phyloP scores from a whole-genome alignment of 2,113 vertebrate species.

The Trichomycterus rosablanca region DNA sequence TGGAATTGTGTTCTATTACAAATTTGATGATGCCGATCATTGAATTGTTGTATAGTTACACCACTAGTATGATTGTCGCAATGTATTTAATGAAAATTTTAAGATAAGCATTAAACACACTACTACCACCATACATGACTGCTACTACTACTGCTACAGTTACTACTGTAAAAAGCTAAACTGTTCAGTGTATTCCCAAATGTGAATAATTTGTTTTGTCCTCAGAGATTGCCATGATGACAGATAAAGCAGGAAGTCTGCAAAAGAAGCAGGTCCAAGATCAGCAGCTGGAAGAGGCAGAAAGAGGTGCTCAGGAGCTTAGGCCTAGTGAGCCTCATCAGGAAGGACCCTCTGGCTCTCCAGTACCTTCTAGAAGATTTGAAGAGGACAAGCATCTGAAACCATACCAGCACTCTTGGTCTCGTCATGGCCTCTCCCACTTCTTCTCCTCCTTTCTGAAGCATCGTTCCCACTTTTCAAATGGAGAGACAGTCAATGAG shows the following conservation, averaged over 20 bases:
- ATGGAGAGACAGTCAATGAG: conserved; percentile 67
- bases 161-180: too few relatives aligned
- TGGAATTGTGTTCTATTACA: too few relatives aligned
- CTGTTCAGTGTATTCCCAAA: background rate
- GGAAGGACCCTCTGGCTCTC: background rate
- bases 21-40: too few relatives aligned
- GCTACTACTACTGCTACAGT: too few relatives aligned
- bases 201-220: conserved; percentile 10
- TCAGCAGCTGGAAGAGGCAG: conserved; percentile 63
- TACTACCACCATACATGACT: too few relatives aligned
- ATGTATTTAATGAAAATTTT: too few relatives aligned
- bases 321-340: conserved; percentile 36
- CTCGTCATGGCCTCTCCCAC: conserved; percentile 81
- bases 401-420: conserved; percentile 67
- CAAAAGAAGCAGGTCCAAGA: conserved; percentile 58
- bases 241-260: conserved; percentile 80
- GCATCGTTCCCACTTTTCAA: conserved; percentile 83
- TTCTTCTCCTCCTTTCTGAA: conserved; percentile 91
- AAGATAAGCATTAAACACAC: too few relatives aligned
- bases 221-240: conserved; percentile 86
- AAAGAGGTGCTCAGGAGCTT: conserved; percentile 43
- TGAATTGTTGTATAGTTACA: too few relatives aligned
- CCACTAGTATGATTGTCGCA: too few relatives aligned
- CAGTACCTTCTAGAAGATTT: conserved; percentile 39
- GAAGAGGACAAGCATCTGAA: conserved; percentile 71